Conservation (phyloP, 2,888 invertebrate species). For the Lapara coniferarum region DNA sequence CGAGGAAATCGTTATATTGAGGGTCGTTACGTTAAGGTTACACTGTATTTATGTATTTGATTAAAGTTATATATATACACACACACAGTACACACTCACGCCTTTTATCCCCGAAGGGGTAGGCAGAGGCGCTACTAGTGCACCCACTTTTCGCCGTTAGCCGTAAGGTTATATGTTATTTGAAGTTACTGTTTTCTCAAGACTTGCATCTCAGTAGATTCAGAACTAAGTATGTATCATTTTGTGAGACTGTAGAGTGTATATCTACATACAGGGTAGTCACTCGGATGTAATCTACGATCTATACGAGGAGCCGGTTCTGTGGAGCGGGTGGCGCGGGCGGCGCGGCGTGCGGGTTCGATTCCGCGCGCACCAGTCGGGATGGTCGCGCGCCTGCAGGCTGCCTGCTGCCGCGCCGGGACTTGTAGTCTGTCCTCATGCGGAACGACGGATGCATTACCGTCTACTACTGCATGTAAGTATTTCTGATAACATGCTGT, state of each 20-base stretch:
- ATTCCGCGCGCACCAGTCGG: conserved; percentile 57
- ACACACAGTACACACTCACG: too few relatives aligned
- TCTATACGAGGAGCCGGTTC: conserved; percentile 85
- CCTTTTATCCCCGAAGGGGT: too few relatives aligned
- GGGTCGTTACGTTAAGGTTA: too few relatives aligned
- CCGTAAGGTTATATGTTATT: too few relatives aligned
- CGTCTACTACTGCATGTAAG: conserved; percentile 86
- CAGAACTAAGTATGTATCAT: background rate
- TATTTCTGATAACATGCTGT: conserved; percentile 13
- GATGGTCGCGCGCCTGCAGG: conserved; percentile 75
- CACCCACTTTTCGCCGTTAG: too few relatives aligned
- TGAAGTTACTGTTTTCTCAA: too few relatives aligned
- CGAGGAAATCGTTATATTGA: too few relatives aligned
- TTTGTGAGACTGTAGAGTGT: too few relatives aligned
- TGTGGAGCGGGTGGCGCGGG: conserved; percentile 75
- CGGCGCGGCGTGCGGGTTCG: conserved; percentile 58
- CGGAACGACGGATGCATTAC: conserved; percentile 88
- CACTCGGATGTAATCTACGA: conserved; percentile 85
- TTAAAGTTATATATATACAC: too few relatives aligned
- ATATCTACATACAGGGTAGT: conserved; percentile 76
- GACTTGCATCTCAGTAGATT: background rate
- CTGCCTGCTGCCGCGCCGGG: conserved; percentile 91
- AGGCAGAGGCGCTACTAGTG: too few relatives aligned
- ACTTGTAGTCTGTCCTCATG: conserved; percentile 88
- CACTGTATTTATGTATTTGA: too few relatives aligned